phyloP scores from a whole-genome alignment of 1,140 invertebrate genomes.

The Magallana gigas region DNA sequence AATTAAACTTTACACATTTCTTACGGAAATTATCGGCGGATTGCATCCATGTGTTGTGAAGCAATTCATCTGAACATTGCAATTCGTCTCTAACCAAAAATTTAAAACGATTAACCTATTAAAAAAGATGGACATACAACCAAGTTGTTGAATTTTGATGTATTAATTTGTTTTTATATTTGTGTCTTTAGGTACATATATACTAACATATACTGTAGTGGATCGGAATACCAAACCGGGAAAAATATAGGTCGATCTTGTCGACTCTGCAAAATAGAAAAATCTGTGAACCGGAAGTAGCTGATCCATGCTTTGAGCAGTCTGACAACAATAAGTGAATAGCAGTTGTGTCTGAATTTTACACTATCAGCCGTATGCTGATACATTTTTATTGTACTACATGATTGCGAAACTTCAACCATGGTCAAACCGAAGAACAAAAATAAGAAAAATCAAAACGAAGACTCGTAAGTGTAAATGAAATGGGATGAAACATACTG shows the following conservation, averaged over 20 bases:
- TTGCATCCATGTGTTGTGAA: no score
- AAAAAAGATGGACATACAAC: no score
- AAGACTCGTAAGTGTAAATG: slow-evolving; percentile 60
- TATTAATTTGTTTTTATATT: no score
- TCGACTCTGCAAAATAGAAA: not conserved
- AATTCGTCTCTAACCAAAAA: no score
- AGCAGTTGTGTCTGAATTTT: not conserved
- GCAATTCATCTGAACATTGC: no score
- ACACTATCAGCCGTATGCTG: not conserved
- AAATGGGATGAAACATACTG: not conserved
- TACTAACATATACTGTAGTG: no score
- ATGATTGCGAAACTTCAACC: slow-evolving; percentile 8
- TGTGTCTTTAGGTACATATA: no score
- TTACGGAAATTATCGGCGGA: no score
- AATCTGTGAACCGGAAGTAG: not conserved
- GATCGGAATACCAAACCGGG: not conserved
- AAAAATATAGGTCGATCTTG: not conserved
- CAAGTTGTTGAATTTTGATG: no score
- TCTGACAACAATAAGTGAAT: not conserved
- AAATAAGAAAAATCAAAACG: slow-evolving; percentile 59
- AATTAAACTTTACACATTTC: no score
- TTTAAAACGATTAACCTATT: no score
- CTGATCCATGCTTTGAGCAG: not conserved
- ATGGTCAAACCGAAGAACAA: slow-evolving; percentile 66
- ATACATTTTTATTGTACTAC: slow-evolving; percentile 10